Evolutionary conservation across 2,113 vertebrate genomes (phyloP).

Genomic region (Petrocephalus zakoni): DNA sequence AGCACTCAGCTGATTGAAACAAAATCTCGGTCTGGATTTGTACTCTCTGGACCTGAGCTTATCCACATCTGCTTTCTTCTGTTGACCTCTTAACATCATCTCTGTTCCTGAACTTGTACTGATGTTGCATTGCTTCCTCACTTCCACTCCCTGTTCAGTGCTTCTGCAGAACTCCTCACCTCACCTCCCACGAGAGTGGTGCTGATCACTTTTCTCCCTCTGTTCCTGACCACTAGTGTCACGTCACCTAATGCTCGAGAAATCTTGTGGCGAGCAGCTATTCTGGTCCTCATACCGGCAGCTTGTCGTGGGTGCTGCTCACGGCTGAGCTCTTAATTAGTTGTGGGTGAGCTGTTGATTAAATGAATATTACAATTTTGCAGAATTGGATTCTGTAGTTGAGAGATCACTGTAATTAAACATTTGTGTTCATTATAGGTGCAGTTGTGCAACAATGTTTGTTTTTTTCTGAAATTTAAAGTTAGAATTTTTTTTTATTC

Average conservation of each 20-base stretch:
- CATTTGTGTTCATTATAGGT: neutral
- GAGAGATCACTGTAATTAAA: neutral
- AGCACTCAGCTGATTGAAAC: neutral
- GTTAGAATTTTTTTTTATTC: neutral
- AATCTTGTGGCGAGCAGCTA: neutral
- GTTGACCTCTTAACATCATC: neutral
- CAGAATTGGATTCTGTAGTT: neutral
- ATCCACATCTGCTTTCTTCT: neutral
- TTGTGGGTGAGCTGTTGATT: neutral
- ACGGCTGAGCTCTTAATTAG: neutral
- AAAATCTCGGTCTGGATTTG: neutral
- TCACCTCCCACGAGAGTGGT: neutral
- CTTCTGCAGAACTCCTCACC: neutral
- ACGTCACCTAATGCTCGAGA: neutral
- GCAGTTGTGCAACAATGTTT: neutral
- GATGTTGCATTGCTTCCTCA: neutral
- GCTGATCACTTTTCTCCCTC: neutral
- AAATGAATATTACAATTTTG: neutral
- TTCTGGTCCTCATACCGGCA: neutral
- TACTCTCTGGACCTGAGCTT: neutral
- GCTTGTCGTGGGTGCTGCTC: neutral
- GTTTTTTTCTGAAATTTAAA: neutral
- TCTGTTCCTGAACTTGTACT: neutral
- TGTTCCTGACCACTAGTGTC: neutral
- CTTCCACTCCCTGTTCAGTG: neutral